Base-by-base conservation (phyloP, 2,888 invertebrate species). In the Eupeodes latifasciatus region DNA sequence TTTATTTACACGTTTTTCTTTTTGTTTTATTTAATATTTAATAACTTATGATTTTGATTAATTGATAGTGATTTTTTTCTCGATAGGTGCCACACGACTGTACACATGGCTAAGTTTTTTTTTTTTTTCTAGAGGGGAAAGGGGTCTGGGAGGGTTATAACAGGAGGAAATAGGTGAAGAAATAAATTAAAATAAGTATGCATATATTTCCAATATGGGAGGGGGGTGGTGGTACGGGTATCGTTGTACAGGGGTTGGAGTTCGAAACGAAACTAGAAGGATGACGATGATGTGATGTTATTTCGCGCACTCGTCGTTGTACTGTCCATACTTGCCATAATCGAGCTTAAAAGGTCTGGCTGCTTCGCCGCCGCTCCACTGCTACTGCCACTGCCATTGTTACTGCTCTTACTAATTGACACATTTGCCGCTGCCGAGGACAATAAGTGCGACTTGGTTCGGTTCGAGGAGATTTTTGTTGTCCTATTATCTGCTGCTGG, bases 301-400 rank as follows among this genome's bases (percentile, higher is more conserved):
- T 83, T 89, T 59, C 90, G 84, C 72, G 89, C 72, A 76, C 84
- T 81, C 47, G 87, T 80, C 55, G 91, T 91, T 76, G 91, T 90
- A 82, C 90, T 91, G 90, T 93, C 94, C 94, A 94, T 94, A 90
- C 93, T 93, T 85, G 94, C 94, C 92, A 94, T 93, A 34, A 94
- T 94, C 19, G 94, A 93, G 87, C 93, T 93, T n/a, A 94, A 91
- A 66, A 94, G 91, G 90, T 94, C 93, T 53, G 92, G 91, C 57
- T 91, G 47, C 69, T 12, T 34, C 34, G 12, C 14, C 55, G 49
- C 66, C 81, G 61, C 40, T 27, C 27, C 27, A 27, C 27, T 27
- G 27, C 1, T 2, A 27, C 27, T 27, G 27, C 1, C 27, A 27
- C 27, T 27, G 27, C 27, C 27, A 27, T 2, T 27, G 2, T 27